Conservation (phyloP, 1,140 invertebrate genomes). For the Atta cephalotes region DNA sequence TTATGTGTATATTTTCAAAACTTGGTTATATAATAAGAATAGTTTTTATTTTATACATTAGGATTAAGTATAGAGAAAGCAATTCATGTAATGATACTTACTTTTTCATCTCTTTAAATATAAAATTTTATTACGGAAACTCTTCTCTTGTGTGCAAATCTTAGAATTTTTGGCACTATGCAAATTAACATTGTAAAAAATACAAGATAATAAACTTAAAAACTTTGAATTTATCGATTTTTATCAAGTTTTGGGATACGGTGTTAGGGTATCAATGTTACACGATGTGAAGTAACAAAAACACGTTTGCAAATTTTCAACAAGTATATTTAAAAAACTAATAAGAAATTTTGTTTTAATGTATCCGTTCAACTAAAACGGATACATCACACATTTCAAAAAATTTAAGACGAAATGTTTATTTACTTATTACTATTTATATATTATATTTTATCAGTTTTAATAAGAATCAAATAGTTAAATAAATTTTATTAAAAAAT, state of each 20-base stretch:
- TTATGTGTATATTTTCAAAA: not conserved
- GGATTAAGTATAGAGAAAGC: not conserved
- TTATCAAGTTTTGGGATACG: not conserved
- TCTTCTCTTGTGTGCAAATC: not conserved
- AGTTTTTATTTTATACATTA: constrained; percentile 22
- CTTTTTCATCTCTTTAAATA: not conserved
- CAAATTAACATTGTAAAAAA: not conserved
- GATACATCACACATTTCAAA: not conserved
- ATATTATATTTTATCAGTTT: not conserved
- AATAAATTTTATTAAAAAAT: not conserved
- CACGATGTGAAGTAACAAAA: not conserved
- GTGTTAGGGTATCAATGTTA: not conserved
- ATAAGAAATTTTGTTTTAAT: not conserved
- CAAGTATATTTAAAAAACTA: not conserved
- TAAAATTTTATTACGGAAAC: constrained; percentile 8
- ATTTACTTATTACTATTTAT: not conserved
- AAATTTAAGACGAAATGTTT: not conserved
- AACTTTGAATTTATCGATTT: not conserved
- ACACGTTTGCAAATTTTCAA: not conserved
- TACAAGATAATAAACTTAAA: constrained; percentile 3
- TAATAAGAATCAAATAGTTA: not conserved
- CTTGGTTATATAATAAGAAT: constrained; percentile 38
- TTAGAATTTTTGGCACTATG: not conserved
- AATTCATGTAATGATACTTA: not conserved
- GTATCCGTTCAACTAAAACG: not conserved